Percentiles rank a stretch among this genome's conserved stretches.
phyloP scores from a whole-genome alignment of 2,797 vertebrate genomes.

The Loris lydekkerianus region DNA sequence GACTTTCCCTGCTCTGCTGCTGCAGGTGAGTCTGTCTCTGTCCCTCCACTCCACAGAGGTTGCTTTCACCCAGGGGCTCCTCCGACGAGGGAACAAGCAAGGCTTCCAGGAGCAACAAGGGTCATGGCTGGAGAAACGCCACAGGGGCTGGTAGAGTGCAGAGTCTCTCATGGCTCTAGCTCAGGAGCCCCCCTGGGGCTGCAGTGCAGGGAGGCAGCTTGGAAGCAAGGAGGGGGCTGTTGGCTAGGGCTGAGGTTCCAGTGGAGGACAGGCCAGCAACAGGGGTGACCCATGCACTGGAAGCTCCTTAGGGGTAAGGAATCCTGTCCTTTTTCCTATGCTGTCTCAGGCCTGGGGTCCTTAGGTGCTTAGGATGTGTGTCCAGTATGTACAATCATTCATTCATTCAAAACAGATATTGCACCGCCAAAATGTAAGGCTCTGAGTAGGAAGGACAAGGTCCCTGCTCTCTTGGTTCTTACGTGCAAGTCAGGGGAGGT shows the following conservation, averaged over 20 bases:
- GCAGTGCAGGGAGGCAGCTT: background rate
- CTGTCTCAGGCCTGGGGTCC: background rate
- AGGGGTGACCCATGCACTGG: background rate
- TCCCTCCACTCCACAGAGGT: background rate
- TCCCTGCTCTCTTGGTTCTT: background rate
- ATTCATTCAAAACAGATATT: background rate
- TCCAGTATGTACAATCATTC: background rate
- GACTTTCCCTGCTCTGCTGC: background rate
- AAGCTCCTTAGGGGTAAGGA: background rate
- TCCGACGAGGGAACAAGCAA: background rate
- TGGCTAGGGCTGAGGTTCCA: background rate
- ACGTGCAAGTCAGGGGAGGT: fast-evolving
- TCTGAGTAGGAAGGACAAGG: background rate
- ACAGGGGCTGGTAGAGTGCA: background rate
- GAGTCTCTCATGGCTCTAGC: too few relatives aligned
- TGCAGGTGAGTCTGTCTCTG: background rate
- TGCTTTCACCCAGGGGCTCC: background rate
- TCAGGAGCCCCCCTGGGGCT: background rate
- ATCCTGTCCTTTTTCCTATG: too few relatives aligned
- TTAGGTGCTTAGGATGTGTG: background rate
- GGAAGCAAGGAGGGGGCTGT: background rate
- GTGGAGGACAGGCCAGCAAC: background rate
- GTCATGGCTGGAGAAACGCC: background rate
- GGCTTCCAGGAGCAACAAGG: background rate
- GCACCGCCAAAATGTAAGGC: background rate